These are phyloP conservation scores for Leptopilina drosophilae DNA, from an alignment of 2,888 invertebrate species.

Conservation along the genomic window DNA sequence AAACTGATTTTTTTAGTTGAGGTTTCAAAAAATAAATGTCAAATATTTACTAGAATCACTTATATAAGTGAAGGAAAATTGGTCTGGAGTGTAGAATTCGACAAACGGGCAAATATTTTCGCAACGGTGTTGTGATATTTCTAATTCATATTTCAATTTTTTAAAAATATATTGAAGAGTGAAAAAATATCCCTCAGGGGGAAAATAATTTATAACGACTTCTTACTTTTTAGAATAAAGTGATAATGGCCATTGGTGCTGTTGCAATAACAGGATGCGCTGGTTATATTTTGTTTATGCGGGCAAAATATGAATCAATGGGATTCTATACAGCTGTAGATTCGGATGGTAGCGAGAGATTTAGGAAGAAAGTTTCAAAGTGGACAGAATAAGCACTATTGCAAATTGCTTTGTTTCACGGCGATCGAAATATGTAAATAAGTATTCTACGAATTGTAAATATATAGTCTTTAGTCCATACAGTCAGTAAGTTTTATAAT, in stretches of 20 bases:
- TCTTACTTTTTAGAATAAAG: slow-evolving; percentile 84
- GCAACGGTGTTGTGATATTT: too few relatives aligned
- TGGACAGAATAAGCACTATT: slow-evolving; percentile 77
- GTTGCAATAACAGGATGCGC: slow-evolving; percentile 85
- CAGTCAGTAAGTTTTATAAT: not conserved
- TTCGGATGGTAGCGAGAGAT: slow-evolving; percentile 87
- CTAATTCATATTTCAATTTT: too few relatives aligned
- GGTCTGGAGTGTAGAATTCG: too few relatives aligned
- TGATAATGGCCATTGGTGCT: slow-evolving; percentile 90
- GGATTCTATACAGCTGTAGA: slow-evolving; percentile 89
- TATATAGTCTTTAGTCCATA: slow-evolving; percentile 4
- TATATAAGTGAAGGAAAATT: too few relatives aligned
- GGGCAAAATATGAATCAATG: slow-evolving; percentile 86
- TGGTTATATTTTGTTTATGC: slow-evolving; percentile 92
- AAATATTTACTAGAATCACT: too few relatives aligned
- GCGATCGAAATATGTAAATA: slow-evolving; percentile 23
- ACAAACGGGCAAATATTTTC: too few relatives aligned
- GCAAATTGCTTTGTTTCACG: not conserved
- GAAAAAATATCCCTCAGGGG: not conserved
- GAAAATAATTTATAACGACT: slow-evolving; percentile 8
- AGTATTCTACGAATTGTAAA: slow-evolving; percentile 12
- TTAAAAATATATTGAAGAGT: not conserved
- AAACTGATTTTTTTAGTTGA: too few relatives aligned
- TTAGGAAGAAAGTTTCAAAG: slow-evolving; percentile 86
- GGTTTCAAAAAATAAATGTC: too few relatives aligned